Evolutionary conservation across 2,113 vertebrate species (phyloP), one percentile per base, ranked within the genome.

Genomic region (Aegotheles bennettii): DNA sequence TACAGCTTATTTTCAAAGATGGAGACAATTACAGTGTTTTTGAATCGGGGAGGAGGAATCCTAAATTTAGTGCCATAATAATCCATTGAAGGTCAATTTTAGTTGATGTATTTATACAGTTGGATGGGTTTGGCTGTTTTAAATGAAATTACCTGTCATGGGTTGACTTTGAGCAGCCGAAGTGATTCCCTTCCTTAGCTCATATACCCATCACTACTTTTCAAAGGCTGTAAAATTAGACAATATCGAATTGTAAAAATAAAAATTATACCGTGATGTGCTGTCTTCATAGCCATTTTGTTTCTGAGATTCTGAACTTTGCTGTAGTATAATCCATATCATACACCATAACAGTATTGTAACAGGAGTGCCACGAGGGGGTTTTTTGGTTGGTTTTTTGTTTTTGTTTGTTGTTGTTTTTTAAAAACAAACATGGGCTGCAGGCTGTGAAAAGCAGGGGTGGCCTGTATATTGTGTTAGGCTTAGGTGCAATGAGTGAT

Each of bases 1-100:
- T 84, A 73, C 77, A 83, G 50, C 68, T 92, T 89, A 42, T 59
- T 94, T 97, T 91, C 61, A 79, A 67, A 91, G 91, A 74, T 10
- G 11, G 25, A 75, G 50, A 59, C 88, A 4, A 75, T 91, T 94
- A 71, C 29, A 73, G 8, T 57, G 57, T 81, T 92, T 89, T 76
- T 54, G 48, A 85, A 84, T 87, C 63, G 3, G 65, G 86, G 87
- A 36, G 31, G 53, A 38, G 43, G 38, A 84, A 45, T 79, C 24
- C 48, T 96, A 40, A 73, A 40, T 86, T 57, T 77, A 38, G 23
- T 50, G 59, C 63, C 10, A 4, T 87, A 82, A 71, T 74, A 54
- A 67, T 70, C 64, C 6, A 33, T 3, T 68, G 25, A 78, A 84
- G 28, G 47, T 88, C 15, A 51, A 0, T 50, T 94, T 89, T 56